Evolutionary conservation across 2,888 invertebrate genomes (phyloP).

Genomic region (Drosophila kambysellisi): DNA sequence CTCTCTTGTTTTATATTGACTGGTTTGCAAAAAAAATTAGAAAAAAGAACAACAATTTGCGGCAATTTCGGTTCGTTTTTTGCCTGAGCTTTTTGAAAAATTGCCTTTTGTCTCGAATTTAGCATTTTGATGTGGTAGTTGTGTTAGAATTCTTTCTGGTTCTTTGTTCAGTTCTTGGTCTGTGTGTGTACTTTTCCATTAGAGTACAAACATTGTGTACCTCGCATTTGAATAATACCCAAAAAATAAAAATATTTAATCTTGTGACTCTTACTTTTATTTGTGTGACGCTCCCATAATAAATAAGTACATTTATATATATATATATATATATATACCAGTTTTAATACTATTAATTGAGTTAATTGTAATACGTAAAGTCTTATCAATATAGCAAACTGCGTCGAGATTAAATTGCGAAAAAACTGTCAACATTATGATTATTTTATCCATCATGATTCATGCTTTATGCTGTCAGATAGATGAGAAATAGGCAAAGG

Average conservation of each 20-base stretch:
- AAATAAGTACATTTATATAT: neutral
- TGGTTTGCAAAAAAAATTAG: slow-evolving; percentile 8
- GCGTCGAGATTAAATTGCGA: slow-evolving; percentile 7
- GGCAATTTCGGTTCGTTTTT: slow-evolving; percentile 15
- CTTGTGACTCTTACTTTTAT: slow-evolving; percentile 22
- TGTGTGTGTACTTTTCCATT: slow-evolving; percentile 40
- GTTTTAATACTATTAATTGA: neutral
- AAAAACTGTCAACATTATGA: slow-evolving; percentile 3
- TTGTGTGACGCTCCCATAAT: neutral
- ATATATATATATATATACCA: too few relatives aligned
- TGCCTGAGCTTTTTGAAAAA: slow-evolving; percentile 30
- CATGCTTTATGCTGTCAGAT: slow-evolving; percentile 1
- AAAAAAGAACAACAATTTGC: slow-evolving; percentile 28
- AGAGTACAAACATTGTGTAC: slow-evolving; percentile 23
- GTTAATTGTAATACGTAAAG: neutral
- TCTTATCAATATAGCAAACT: slow-evolving; percentile 14
- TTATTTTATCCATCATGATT: slow-evolving; percentile 8
- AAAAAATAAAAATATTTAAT: slow-evolving; percentile 1
- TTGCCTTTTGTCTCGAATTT: slow-evolving; percentile 24
- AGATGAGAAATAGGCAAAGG: neutral
- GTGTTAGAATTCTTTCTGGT: slow-evolving; percentile 25
- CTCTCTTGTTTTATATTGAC: slow-evolving; percentile 19
- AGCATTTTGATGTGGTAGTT: slow-evolving; percentile 7
- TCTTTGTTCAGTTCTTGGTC: slow-evolving; percentile 31
- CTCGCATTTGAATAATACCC: slow-evolving; percentile 7